Evolutionary conservation across 1,140 invertebrate species (phyloP).

Genomic region (Orius insidiosus): DNA sequence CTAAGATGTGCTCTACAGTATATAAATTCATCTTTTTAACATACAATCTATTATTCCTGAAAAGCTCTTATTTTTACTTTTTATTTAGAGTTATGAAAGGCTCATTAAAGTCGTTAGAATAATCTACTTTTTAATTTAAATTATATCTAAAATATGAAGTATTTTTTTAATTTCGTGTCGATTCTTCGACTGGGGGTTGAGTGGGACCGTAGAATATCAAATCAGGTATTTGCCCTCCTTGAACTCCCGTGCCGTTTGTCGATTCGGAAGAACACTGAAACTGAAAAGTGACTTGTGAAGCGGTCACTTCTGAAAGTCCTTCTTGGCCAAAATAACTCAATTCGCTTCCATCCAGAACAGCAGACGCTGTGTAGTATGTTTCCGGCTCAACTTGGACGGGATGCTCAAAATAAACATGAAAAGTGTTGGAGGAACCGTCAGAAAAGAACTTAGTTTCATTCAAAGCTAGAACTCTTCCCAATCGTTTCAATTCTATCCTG

Average conservation of each 20-base stretch:
- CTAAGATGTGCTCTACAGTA: too few relatives aligned
- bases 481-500: conserved; percentile 73
- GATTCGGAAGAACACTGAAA: conserved; percentile 88
- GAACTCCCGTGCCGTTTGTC: conserved; percentile 85
- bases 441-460: conserved; percentile 86
- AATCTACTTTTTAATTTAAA: too few relatives aligned
- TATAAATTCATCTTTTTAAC: too few relatives aligned
- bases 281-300: conserved; percentile 78
- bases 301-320: conserved; percentile 76
- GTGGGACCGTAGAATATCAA: conserved; percentile 78
- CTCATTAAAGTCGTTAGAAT: too few relatives aligned
- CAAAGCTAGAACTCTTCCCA: conserved; percentile 68
- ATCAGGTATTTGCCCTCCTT: conserved; percentile 87
- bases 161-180: too few relatives aligned
- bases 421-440: conserved; percentile 83
- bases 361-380: conserved; percentile 77
- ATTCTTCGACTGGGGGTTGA: background rate
- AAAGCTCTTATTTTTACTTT: too few relatives aligned
- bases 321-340: conserved; percentile 91
- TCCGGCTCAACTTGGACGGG: conserved; percentile 84
- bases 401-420: conserved; percentile 83
- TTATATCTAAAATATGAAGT: too few relatives aligned
- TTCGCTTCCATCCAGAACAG: conserved; percentile 74
- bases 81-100: too few relatives aligned
- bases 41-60: too few relatives aligned